Evolutionary conservation across 2,888 invertebrate species (phyloP).

Genomic region (Melanchra persicariae): DNA sequence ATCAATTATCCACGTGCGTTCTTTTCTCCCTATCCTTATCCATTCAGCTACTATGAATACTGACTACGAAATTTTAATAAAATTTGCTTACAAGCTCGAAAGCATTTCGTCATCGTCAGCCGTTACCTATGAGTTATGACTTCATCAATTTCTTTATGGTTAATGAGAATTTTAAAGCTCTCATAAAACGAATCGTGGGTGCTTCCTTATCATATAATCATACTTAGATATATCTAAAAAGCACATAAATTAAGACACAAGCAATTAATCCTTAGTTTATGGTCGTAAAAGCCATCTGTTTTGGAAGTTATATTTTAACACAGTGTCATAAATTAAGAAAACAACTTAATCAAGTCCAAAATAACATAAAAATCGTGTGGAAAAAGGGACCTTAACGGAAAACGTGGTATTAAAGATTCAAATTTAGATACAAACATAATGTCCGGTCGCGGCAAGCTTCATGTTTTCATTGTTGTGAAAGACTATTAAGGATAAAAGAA

Average conservation of each 20-base stretch:
- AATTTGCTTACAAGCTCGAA: constrained; percentile 63
- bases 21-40: constrained; percentile 63
- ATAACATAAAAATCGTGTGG: constrained; percentile 16
- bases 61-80: constrained; percentile 74
- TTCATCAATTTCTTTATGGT: constrained; percentile 46
- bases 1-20: constrained; percentile 81
- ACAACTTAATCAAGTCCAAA: constrained; percentile 14
- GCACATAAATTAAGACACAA: constrained; percentile 6
- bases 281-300: background rate
- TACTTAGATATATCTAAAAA: constrained; percentile 2
- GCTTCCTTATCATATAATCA: background rate
- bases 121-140: constrained; percentile 62
- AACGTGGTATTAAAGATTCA: constrained; percentile 47
- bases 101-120: constrained; percentile 63
- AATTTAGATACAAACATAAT: constrained; percentile 66
- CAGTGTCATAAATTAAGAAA: constrained; percentile 5
- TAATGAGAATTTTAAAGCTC: constrained; percentile 30
- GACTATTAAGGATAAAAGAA: constrained; percentile 76
- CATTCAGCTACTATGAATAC: constrained; percentile 67
- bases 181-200: constrained; percentile 13
- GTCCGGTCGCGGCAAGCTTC: constrained; percentile 55
- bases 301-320: background rate
- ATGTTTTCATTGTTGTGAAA: constrained; percentile 72
- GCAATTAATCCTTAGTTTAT: background rate
- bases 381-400: constrained; percentile 27